These are phyloP conservation scores for Drosophila sechellia DNA, from an alignment of 1,140 invertebrate genomes.

Conservation along the genomic window DNA sequence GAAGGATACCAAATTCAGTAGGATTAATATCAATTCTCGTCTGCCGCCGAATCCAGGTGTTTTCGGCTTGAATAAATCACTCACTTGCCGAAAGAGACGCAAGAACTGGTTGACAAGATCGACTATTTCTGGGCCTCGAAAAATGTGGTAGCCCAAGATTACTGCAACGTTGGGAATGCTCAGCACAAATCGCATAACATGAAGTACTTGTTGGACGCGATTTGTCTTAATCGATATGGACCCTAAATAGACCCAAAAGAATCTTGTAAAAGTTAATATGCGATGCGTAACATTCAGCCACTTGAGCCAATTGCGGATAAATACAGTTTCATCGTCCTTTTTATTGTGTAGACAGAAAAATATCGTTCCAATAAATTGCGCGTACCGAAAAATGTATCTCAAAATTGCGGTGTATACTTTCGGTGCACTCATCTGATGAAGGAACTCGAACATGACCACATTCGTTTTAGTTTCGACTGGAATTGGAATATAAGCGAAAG, in stretches of 20 bases:
- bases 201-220: not conserved
- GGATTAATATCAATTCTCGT: constrained; percentile 34
- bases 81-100: constrained; percentile 16
- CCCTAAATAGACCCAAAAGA: not conserved
- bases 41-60: constrained; percentile 16
- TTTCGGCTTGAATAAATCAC: not conserved
- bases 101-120: constrained; percentile 33
- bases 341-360: not conserved
- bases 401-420: constrained; percentile 8
- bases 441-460: constrained; percentile 5
- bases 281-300: constrained; percentile 27
- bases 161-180: not conserved
- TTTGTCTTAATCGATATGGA: not conserved
- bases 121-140: not conserved
- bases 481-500: not conserved
- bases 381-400: constrained; percentile 6
- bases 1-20: not conserved
- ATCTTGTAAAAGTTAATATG: not conserved
- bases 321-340: not conserved
- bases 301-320: constrained; percentile 1
- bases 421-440: constrained; percentile 3
- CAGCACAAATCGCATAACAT: not conserved
- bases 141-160: constrained; percentile 29
- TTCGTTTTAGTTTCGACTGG: not conserved
- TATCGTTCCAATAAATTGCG: not conserved